A percentile compares a stretch with the other conserved stretches of the same genome.
phyloP scores from a whole-genome alignment of 2,888 invertebrate genomes.

The Idaea biselata region DNA sequence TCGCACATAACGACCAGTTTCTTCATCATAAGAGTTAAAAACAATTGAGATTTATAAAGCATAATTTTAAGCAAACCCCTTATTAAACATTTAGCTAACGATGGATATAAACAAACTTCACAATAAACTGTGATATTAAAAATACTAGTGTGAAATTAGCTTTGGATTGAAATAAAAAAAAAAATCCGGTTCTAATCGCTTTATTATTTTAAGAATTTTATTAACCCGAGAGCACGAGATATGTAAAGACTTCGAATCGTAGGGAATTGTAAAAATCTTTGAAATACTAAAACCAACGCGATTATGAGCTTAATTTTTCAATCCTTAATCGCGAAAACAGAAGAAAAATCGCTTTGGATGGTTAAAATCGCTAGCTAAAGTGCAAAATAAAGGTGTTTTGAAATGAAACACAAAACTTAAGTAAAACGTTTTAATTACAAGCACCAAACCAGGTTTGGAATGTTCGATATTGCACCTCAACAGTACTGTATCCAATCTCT shows the following conservation, averaged over 20 bases:
- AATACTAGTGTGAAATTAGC: neutral
- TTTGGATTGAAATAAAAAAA: no score
- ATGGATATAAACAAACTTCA: neutral
- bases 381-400: slow-evolving; percentile 26
- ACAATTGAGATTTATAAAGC: neutral
- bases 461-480: slow-evolving; percentile 77
- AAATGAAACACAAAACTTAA: slow-evolving; percentile 69
- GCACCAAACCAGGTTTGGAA: slow-evolving; percentile 80
- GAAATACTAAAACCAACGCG: no score
- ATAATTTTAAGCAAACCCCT: neutral
- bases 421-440: slow-evolving; percentile 74
- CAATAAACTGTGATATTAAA: neutral
- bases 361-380: neutral
- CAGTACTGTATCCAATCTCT: slow-evolving; percentile 62
- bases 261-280: no score
- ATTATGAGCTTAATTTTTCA: no score
- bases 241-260: no score
- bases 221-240: no score
- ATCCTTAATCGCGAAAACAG: no score
- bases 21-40: no score
- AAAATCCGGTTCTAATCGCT: no score
- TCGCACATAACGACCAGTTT: no score
- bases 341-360: no score
- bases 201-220: no score
- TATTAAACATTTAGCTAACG: neutral